Evolutionary conservation across 1,140 invertebrate species (phyloP).

Genomic region (Goniozus legneri): DNA sequence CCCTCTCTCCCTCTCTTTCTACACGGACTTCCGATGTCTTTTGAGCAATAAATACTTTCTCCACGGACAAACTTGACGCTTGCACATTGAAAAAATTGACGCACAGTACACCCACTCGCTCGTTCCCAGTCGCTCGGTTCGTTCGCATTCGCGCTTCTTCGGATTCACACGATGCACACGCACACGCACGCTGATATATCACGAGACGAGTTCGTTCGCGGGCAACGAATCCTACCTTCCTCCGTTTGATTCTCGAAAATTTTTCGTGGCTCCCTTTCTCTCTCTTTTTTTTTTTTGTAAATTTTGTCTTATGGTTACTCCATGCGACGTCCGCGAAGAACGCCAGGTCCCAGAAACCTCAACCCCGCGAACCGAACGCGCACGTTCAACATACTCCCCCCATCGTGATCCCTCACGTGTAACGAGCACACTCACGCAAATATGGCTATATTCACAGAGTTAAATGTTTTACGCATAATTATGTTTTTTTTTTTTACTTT

Average conservation of each 20-base stretch:
- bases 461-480: constrained; percentile 40
- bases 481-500: constrained; percentile 20
- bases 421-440: constrained; percentile 31
- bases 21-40: constrained; percentile 43
- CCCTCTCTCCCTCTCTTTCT: constrained; percentile 10
- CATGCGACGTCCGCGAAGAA: too few relatives aligned
- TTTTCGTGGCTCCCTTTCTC: too few relatives aligned
- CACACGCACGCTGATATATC: neutral
- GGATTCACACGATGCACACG: neutral
- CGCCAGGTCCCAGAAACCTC: neutral
- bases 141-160: too few relatives aligned
- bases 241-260: too few relatives aligned
- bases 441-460: constrained; percentile 52
- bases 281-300: neutral
- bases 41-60: constrained; percentile 57
- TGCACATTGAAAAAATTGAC: constrained; percentile 56
- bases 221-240: too few relatives aligned
- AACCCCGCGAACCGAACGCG: neutral
- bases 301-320: too few relatives aligned
- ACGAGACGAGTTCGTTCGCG: too few relatives aligned
- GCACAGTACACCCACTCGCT: constrained; percentile 42
- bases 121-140: too few relatives aligned
- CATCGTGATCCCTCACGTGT: constrained; percentile 8
- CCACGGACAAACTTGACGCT: constrained; percentile 37
- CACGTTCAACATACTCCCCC: neutral